A percentile compares a stretch with the other conserved stretches of the same genome.
Evolutionary conservation across 2,797 vertebrate genomes (phyloP).

Genomic region (Squalus acanthias): DNA sequence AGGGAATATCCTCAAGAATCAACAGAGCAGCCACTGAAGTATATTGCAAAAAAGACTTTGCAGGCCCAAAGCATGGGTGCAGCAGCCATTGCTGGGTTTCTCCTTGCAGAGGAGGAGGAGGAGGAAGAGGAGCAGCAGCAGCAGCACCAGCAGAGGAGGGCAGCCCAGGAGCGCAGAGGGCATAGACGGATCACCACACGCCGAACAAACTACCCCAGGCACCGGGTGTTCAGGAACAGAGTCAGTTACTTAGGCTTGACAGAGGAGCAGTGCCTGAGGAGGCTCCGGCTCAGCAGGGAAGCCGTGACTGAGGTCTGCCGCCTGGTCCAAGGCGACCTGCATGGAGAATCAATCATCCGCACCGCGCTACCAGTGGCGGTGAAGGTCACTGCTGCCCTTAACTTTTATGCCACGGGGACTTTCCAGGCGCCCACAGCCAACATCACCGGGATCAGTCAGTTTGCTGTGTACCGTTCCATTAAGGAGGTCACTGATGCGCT

Average conservation of each 20-base stretch:
- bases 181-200: not conserved
- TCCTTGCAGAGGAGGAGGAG: not conserved
- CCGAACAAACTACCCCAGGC: not conserved
- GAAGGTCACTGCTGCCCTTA: slow-evolving; percentile 20
- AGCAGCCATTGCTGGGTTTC: not conserved
- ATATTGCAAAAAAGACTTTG: not conserved
- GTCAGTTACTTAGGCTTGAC: slow-evolving; percentile 3
- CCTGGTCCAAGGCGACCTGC: not conserved
- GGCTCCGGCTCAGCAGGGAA: not conserved
- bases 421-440: not conserved
- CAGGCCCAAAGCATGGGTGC: not conserved
- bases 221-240: not conserved
- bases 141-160: not conserved
- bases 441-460: not conserved
- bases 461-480: not conserved
- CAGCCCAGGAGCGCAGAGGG: not conserved
- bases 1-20: not conserved
- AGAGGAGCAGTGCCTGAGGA: slow-evolving; percentile 14
- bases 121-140: not conserved
- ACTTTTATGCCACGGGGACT: not conserved
- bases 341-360: not conserved
- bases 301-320: not conserved
- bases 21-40: not conserved
- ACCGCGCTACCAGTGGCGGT: not conserved
- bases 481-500: slow-evolving; percentile 1